Evolutionary conservation across 2,888 invertebrate genomes (phyloP), one percentile per base, ranked within the genome.

Genomic region (Lampropteryx suffumata): DNA sequence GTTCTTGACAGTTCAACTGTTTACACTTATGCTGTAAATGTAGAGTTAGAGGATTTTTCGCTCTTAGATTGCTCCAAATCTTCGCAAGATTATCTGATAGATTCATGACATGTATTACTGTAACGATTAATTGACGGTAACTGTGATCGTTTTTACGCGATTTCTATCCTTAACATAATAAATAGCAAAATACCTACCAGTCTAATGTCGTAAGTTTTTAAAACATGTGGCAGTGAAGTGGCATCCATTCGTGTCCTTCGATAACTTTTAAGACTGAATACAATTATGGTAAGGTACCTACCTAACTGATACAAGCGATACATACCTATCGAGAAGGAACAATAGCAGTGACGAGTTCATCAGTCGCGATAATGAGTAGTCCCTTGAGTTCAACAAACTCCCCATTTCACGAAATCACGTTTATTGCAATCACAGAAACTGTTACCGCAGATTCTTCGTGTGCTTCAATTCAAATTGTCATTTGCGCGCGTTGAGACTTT

Each of bases 1-100:
- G 89, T 89, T 89, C 90, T 89, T 89, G 89, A 90, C 88, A 89
- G 88, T 88, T 88, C 85, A 88, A 87, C 88, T 89, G 84, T 88
- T 89, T 88, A 86, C 81, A 81, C 81, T 81, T 64, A 64, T 60
- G 57, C 56, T 68, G 72, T 75, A 77, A 79, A 77, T 79, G 79
- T 78, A 79, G 72, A 81, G 83, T 79, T 78, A 79, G 72, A 81
- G 83, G 84, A 85, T 82, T 77, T 76, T 71, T 67, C 67, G 76
- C 71, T 74, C 59, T 76, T 73, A 71, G 64, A 60, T 64, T 54
- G 55, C 41, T 69, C 54, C 55, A 57, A 67, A 69, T 67, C 58
- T n/a, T n/a, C n/a, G n/a, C n/a, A n/a, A n/a, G n/a, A n/a, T n/a
- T n/a, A n/a, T n/a, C n/a, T n/a, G n/a, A n/a, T n/a, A n/a, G n/a